Evolutionary conservation across 2,888 invertebrate species (phyloP).

Genomic region (Microchrysa polita): DNA sequence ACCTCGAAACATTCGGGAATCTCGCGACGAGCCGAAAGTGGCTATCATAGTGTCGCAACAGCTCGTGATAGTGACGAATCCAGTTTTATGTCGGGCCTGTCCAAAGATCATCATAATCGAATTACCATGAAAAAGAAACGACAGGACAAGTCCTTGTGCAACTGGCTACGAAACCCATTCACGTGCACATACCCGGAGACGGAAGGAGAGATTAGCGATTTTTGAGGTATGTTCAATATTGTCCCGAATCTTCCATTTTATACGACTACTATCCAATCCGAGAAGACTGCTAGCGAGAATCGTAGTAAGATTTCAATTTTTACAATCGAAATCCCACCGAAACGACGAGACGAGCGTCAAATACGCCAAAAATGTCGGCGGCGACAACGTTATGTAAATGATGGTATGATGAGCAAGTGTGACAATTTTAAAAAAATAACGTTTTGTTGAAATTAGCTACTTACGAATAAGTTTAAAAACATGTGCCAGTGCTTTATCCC

Average conservation of each 20-base stretch:
- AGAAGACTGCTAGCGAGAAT: constrained; percentile 7
- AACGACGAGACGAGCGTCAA: neutral
- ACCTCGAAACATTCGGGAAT: constrained; percentile 85
- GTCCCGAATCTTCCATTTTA: constrained; percentile 9
- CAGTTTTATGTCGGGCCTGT: constrained; percentile 77
- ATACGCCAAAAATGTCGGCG: no score
- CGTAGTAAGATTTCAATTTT: constrained; percentile 4
- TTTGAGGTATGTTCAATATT: constrained; percentile 59
- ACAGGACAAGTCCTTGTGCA: constrained; percentile 78
- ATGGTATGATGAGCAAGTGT: constrained; percentile 3
- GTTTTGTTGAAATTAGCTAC: constrained; percentile 18
- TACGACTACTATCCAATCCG: neutral
- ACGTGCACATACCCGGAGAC: constrained; percentile 81
- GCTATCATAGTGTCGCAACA: constrained; percentile 87
- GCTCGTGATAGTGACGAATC: constrained; percentile 86
- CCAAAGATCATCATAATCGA: constrained; percentile 62
- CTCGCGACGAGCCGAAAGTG: constrained; percentile 85
- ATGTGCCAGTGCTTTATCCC: constrained; percentile 47
- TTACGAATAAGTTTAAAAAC: constrained; percentile 23
- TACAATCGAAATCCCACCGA: constrained; percentile 18
- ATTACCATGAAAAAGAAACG: constrained; percentile 69
- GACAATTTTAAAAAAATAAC: neutral
- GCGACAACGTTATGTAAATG: neutral
- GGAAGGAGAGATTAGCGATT: constrained; percentile 74
- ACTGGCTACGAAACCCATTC: constrained; percentile 80